These are phyloP conservation scores for Eilema sororculum DNA, from an alignment of 2,888 invertebrate genomes.

Conservation along the genomic window DNA sequence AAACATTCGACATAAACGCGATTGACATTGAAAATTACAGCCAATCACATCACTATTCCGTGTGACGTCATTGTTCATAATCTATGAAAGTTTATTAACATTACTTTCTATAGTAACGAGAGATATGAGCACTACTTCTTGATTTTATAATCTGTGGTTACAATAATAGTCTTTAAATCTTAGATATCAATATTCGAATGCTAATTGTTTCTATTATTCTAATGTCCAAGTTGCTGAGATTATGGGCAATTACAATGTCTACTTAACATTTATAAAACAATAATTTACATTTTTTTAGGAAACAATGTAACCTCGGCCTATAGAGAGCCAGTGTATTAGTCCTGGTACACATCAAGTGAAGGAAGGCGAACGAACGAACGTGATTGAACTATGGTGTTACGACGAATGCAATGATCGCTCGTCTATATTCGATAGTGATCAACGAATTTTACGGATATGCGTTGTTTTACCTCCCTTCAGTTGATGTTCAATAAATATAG, in stretches of 20 bases:
- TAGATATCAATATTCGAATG: conserved; percentile 52
- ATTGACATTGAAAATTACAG: neutral
- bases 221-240: conserved; percentile 49
- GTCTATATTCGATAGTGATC: too few relatives aligned
- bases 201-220: conserved; percentile 40
- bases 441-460: neutral
- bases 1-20: neutral
- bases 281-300: neutral
- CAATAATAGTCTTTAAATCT: conserved; percentile 40
- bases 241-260: conserved; percentile 36
- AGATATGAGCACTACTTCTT: neutral
- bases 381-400: neutral
- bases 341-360: neutral
- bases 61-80: neutral
- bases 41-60: neutral
- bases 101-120: neutral
- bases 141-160: conserved; percentile 21
- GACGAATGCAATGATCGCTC: neutral
- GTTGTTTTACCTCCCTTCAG: neutral
- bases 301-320: neutral
- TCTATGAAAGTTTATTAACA: too few relatives aligned
- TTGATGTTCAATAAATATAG: neutral
- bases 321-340: neutral
- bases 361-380: neutral
- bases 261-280: neutral